Evolutionary conservation across 2,113 vertebrate species (phyloP).

Genomic region (Protomyctophum bolini): DNA sequence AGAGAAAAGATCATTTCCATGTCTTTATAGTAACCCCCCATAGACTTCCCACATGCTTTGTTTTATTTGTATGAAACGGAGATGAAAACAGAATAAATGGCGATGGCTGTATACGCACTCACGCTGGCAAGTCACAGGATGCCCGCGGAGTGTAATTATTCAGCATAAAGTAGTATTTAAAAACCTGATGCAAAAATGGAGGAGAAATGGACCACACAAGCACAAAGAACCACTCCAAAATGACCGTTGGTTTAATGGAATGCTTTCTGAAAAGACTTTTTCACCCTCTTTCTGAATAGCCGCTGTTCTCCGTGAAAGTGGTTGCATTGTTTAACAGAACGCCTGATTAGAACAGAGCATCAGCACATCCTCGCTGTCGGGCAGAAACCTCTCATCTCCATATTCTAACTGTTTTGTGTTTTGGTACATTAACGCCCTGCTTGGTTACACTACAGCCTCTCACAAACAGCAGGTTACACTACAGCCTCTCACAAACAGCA

Average conservation of each 20-base stretch:
- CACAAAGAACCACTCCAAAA: not conserved
- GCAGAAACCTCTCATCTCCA: too few relatives aligned
- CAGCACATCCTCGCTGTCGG: too few relatives aligned
- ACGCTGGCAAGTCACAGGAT: slow-evolving; percentile 41
- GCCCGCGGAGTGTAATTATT: slow-evolving; percentile 54
- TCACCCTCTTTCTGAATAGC: too few relatives aligned
- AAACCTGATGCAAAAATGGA: slow-evolving; percentile 21
- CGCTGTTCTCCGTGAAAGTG: not conserved
- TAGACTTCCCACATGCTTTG: too few relatives aligned
- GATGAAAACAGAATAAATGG: slow-evolving; percentile 20
- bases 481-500: too few relatives aligned
- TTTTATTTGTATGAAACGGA: slow-evolving; percentile 13
- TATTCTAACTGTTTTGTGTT: too few relatives aligned
- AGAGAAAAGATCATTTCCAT: slow-evolving; percentile 47
- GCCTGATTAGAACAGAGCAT: slow-evolving; percentile 14
- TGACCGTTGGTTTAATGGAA: not conserved
- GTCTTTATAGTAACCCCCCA: slow-evolving; percentile 4
- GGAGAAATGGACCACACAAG: slow-evolving; percentile 20
- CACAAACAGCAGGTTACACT: too few relatives aligned
- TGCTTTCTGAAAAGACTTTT: too few relatives aligned
- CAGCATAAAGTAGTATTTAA: slow-evolving; percentile 56
- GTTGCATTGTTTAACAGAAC: slow-evolving; percentile 9
- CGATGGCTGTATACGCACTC: slow-evolving; percentile 18
- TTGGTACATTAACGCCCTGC: too few relatives aligned
- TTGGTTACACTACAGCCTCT: too few relatives aligned